A percentile compares a stretch with the other conserved stretches of the same genome.
Evolutionary conservation across 2,797 vertebrate species (phyloP).

Genomic region (Novumbra hubbsi): DNA sequence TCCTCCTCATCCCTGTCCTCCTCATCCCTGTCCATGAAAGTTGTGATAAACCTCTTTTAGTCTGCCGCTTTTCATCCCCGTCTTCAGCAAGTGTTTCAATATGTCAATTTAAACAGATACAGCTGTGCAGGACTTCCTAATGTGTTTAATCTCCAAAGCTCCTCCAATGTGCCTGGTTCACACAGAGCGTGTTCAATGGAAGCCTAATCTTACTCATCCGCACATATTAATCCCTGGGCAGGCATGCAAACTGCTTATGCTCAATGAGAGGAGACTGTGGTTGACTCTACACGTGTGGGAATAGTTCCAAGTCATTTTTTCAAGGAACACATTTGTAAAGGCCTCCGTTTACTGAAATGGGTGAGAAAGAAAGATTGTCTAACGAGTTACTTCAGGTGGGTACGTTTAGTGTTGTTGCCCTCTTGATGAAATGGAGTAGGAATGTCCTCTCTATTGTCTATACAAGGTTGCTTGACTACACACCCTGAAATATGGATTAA

Average conservation of each 20-base stretch:
- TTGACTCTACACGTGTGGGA: conserved; percentile 1
- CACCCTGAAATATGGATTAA: too few relatives aligned
- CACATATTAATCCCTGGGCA: conserved; percentile 6
- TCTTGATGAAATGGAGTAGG: too few relatives aligned
- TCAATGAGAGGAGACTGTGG: neutral
- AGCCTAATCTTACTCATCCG: conserved; percentile 18
- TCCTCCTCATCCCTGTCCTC: neutral
- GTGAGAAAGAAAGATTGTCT: neutral
- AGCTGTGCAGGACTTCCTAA: conserved; percentile 5
- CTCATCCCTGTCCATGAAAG: conserved; percentile 13
- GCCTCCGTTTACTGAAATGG: conserved; percentile 5
- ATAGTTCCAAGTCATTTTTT: conserved; percentile 13
- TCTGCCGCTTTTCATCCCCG: neutral
- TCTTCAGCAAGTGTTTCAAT: conserved; percentile 2
- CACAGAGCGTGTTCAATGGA: conserved; percentile 6
- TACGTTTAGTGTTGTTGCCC: too few relatives aligned
- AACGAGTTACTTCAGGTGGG: too few relatives aligned
- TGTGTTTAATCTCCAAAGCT: neutral
- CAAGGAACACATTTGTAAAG: conserved; percentile 19
- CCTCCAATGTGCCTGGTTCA: neutral
- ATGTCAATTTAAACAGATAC: conserved; percentile 21
- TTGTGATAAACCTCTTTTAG: conserved; percentile 28
- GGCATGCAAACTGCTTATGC: conserved; percentile 6
- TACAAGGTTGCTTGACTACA: too few relatives aligned
- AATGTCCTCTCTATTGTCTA: too few relatives aligned